Evolutionary conservation across 2,113 vertebrate species (phyloP).

Genomic region (Ctenomys sociabilis): DNA sequence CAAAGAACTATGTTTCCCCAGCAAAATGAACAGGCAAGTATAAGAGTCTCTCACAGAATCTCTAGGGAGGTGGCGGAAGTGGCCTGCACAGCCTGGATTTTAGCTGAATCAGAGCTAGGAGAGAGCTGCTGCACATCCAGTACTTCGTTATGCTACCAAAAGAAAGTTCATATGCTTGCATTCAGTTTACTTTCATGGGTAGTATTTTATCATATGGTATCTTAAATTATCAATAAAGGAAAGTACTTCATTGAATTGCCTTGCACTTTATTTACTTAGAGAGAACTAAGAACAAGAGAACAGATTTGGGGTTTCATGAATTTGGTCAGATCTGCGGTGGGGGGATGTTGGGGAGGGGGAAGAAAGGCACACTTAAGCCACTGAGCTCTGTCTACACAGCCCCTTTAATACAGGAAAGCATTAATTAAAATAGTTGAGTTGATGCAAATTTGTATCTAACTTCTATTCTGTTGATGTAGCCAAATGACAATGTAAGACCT

Average conservation of each 20-base stretch:
- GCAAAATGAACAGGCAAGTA: background rate
- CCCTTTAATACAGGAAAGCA: background rate
- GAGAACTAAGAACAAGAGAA: too few species aligned
- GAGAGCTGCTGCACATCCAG: background rate
- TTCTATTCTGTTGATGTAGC: background rate
- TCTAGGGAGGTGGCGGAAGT: background rate
- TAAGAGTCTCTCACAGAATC: background rate
- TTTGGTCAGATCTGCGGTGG: too few species aligned
- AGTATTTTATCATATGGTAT: background rate
- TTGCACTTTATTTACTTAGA: too few species aligned
- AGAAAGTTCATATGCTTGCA: background rate
- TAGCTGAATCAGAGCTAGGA: background rate
- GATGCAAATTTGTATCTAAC: background rate
- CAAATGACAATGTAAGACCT: background rate
- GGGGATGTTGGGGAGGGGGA: too few species aligned
- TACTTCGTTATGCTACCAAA: background rate
- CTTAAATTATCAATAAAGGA: background rate
- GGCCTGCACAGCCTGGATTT: background rate
- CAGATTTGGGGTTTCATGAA: too few species aligned
- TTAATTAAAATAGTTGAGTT: background rate
- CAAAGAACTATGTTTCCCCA: background rate
- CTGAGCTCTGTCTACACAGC: too few species aligned
- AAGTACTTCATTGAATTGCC: background rate
- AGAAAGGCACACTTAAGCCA: too few species aligned
- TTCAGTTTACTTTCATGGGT: background rate